Conservation (phyloP, 2,113 vertebrate species). For the Oxyura jamaicensis region DNA sequence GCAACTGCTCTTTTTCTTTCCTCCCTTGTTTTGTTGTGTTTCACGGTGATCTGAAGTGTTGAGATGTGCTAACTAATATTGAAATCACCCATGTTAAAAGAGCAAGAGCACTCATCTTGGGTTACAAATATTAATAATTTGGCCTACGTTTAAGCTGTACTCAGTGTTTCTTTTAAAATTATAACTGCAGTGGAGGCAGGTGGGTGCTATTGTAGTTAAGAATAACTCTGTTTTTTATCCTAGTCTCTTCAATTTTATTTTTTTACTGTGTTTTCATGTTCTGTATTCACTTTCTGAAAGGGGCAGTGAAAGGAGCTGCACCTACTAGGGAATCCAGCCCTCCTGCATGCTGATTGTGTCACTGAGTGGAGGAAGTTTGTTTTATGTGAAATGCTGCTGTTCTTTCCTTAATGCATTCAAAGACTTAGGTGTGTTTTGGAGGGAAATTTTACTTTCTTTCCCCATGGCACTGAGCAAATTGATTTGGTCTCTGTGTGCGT, state of each 20-base stretch:
- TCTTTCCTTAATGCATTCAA: not conserved
- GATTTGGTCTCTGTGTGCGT: accelerated
- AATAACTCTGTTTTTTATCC: not conserved
- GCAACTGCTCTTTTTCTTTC: not conserved
- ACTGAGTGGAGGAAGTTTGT: not conserved
- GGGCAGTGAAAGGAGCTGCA: not conserved
- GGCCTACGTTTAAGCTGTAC: not conserved
- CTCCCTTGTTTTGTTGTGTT: not conserved
- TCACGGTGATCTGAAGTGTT: not conserved
- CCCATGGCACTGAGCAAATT: not conserved
- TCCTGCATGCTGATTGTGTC: not conserved
- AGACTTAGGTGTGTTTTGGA: not conserved
- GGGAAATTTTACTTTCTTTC: not conserved
- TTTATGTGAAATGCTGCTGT: not conserved
- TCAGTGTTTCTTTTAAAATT: not conserved
- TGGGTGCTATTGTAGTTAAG: not conserved
- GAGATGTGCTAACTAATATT: not conserved
- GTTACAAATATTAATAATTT: not conserved
- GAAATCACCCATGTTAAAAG: not conserved
- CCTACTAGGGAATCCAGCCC: not conserved
- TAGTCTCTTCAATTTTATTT: not conserved
- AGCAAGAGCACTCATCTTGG: not conserved
- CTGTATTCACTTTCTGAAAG: not conserved
- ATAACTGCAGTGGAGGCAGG: not conserved
- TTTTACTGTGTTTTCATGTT: not conserved